phyloP scores from a whole-genome alignment of 2,888 invertebrate genomes.

The Charanyca ferruginea region DNA sequence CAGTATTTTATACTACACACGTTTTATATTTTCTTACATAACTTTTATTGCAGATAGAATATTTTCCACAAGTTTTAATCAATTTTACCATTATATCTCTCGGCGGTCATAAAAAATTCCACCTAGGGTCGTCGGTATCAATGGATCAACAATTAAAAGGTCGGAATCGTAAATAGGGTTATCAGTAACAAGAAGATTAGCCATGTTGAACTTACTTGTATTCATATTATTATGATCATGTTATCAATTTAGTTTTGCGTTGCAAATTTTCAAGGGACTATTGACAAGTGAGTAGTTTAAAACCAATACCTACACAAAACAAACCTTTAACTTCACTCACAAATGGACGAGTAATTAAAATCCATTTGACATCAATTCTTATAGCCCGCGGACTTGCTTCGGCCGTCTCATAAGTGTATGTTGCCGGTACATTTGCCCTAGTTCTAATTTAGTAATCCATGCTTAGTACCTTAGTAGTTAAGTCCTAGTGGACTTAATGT shows the following conservation, averaged over 20 bases:
- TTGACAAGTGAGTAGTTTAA: neutral
- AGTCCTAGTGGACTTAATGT: no score
- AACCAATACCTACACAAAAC: neutral
- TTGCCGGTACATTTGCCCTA: no score
- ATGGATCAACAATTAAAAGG: slow-evolving; percentile 40
- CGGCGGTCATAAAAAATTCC: slow-evolving; percentile 26
- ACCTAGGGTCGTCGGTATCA: slow-evolving; percentile 28
- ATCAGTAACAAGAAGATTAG: slow-evolving; percentile 35
- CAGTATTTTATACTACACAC: no score
- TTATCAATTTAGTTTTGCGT: neutral
- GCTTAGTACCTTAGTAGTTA: no score
- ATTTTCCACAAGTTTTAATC: slow-evolving; percentile 22
- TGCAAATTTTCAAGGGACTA: neutral
- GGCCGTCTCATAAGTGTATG: slow-evolving; percentile 36
- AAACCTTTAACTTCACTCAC: slow-evolving; percentile 26
- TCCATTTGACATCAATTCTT: slow-evolving; percentile 56
- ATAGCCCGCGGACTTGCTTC: slow-evolving; percentile 44
- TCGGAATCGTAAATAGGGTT: slow-evolving; percentile 48
- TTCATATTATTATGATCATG: neutral
- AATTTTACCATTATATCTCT: slow-evolving; percentile 2
- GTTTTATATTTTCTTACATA: neutral
- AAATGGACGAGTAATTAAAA: slow-evolving; percentile 62
- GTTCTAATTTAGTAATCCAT: no score
- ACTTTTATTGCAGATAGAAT: slow-evolving; percentile 2
- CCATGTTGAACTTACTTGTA: slow-evolving; percentile 7